These are phyloP conservation scores for Anoplophora glabripennis DNA, from an alignment of 1,140 invertebrate species.

Conservation along the genomic window DNA sequence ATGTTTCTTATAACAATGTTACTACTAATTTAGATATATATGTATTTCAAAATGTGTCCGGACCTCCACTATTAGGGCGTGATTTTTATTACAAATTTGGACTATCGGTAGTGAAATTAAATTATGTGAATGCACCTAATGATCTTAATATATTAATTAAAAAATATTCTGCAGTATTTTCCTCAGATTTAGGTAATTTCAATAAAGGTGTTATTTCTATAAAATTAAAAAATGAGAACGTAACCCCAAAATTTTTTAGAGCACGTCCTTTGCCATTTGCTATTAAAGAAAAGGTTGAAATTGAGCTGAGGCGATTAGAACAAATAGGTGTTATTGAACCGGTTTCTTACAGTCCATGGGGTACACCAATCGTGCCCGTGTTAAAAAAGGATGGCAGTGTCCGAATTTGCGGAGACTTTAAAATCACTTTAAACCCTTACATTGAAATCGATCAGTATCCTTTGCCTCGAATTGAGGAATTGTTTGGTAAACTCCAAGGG, in stretches of 20 bases:
- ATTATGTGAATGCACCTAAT: no score
- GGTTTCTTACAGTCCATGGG: neutral
- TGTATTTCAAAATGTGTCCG: neutral
- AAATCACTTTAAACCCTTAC: constrained; percentile 40
- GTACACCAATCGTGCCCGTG: neutral
- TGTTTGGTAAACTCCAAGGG: constrained; percentile 42
- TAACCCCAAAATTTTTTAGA: neutral
- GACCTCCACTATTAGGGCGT: constrained; percentile 2
- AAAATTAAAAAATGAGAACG: no score
- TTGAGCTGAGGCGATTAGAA: no score
- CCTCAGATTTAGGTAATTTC: no score
- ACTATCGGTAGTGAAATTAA: no score
- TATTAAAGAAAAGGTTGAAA: neutral
- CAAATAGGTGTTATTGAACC: no score
- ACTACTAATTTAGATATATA: neutral
- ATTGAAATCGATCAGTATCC: constrained; percentile 45
- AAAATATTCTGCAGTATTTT: no score
- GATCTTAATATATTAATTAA: no score
- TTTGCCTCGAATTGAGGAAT: constrained; percentile 50
- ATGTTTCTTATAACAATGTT: neutral
- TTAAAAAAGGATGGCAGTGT: constrained; percentile 1
- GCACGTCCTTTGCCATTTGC: neutral
- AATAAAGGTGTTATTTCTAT: no score
- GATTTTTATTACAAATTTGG: constrained; percentile 3
- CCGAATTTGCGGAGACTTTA: constrained; percentile 52